phyloP scores from a whole-genome alignment of 1,140 invertebrate species.

The Diorhabda sublineata region DNA sequence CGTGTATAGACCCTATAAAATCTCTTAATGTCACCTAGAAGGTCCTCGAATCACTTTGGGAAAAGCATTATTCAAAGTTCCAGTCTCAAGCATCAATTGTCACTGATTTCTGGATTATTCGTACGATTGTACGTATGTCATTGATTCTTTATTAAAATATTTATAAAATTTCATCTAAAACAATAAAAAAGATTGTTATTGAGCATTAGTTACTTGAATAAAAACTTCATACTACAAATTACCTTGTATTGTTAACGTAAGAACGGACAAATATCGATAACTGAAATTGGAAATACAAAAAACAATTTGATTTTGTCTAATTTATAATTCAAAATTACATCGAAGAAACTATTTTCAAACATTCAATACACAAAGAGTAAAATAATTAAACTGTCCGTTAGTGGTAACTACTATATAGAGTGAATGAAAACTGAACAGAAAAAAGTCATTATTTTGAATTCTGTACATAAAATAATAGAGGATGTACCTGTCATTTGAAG shows the following conservation, averaged over 20 bases:
- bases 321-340: neutral
- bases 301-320: neutral
- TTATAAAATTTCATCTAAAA: conserved; percentile 10
- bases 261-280: neutral
- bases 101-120: no score
- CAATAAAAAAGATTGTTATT: conserved; percentile 16
- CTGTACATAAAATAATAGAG: no score
- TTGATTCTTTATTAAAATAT: conserved; percentile 7
- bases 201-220: conserved; percentile 10
- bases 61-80: neutral
- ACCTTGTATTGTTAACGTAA: conserved; percentile 12
- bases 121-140: no score
- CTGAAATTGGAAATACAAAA: neutral
- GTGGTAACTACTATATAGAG: neutral
- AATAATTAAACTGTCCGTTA: neutral
- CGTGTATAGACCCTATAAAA: neutral
- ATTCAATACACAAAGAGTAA: neutral
- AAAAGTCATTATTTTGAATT: no score
- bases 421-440: no score
- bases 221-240: conserved; percentile 6
- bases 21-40: neutral
- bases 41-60: neutral
- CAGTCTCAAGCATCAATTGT: neutral
- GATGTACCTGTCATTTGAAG: no score
- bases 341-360: neutral